Evolutionary conservation across 2,113 vertebrate genomes (phyloP).

Genomic region (Myocastor coypus): DNA sequence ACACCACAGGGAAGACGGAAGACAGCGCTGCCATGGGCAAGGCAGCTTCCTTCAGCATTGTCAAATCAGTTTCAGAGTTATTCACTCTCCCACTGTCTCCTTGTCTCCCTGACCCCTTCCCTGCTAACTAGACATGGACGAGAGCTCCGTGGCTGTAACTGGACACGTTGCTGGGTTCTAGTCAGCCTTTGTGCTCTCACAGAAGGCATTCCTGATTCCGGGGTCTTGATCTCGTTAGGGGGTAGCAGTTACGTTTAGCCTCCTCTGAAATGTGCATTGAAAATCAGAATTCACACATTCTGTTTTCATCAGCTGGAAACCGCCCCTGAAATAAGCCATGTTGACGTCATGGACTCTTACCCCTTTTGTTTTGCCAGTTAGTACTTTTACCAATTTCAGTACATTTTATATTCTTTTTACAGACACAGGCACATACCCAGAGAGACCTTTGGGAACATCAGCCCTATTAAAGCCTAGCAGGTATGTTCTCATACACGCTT

Average conservation of each 20-base stretch:
- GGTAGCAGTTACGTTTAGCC: neutral
- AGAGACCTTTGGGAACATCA: conserved; percentile 48
- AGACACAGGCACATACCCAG: conserved; percentile 59
- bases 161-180: neutral
- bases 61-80: neutral
- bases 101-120: neutral
- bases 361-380: conserved; percentile 48
- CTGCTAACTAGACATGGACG: neutral
- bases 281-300: conserved; percentile 34
- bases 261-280: neutral
- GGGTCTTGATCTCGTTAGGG: neutral
- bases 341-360: neutral
- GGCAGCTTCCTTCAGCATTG: neutral
- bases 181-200: neutral
- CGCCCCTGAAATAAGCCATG: conserved; percentile 30
- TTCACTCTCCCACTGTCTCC: neutral
- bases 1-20: neutral
- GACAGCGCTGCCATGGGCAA: neutral
- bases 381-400: neutral
- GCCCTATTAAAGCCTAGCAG: neutral
- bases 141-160: neutral
- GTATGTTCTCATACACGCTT: conserved; percentile 25
- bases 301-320: conserved; percentile 41
- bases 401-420: conserved; percentile 46
- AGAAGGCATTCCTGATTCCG: neutral